A percentile compares a stretch with the other conserved stretches of the same genome.
Conservation (phyloP, 2,797 vertebrate species). For the Falco columbarius region DNA sequence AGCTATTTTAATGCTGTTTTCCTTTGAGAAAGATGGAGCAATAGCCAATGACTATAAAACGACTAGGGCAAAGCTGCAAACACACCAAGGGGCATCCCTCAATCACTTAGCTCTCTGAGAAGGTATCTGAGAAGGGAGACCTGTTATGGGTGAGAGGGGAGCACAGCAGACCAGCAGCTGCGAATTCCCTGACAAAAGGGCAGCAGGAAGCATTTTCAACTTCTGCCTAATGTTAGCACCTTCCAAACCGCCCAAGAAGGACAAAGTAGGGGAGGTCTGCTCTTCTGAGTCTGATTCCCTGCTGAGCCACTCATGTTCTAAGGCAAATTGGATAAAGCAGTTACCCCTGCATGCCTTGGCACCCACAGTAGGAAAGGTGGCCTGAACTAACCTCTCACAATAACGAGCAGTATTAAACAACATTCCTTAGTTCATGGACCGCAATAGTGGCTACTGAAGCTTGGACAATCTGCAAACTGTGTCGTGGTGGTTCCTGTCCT, state of each 20-base stretch:
- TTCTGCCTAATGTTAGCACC: background rate
- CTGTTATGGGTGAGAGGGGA: background rate
- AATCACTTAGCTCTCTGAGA: background rate
- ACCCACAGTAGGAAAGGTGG: background rate
- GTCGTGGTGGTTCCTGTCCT: background rate
- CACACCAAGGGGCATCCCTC: background rate
- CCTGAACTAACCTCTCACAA: background rate
- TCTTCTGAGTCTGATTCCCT: background rate
- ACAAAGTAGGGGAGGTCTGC: background rate
- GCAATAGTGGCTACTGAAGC: background rate
- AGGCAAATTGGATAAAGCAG: background rate
- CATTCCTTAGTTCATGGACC: background rate
- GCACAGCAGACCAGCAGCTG: background rate
- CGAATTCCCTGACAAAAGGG: background rate
- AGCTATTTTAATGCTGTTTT: constrained; percentile 42
- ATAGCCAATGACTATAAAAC: constrained; percentile 34
- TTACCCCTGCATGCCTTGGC: background rate
- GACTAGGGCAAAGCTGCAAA: constrained; percentile 15
- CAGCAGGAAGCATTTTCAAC: background rate
- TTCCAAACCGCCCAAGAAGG: background rate
- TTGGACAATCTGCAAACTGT: background rate
- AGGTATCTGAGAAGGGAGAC: background rate
- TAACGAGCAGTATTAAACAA: background rate
- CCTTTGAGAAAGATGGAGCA: constrained; percentile 40
- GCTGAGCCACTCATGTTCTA: background rate